Evolutionary conservation across 2,113 vertebrate genomes (phyloP), one percentile per base, ranked within the genome.

Genomic region (Apaloderma vittatum): DNA sequence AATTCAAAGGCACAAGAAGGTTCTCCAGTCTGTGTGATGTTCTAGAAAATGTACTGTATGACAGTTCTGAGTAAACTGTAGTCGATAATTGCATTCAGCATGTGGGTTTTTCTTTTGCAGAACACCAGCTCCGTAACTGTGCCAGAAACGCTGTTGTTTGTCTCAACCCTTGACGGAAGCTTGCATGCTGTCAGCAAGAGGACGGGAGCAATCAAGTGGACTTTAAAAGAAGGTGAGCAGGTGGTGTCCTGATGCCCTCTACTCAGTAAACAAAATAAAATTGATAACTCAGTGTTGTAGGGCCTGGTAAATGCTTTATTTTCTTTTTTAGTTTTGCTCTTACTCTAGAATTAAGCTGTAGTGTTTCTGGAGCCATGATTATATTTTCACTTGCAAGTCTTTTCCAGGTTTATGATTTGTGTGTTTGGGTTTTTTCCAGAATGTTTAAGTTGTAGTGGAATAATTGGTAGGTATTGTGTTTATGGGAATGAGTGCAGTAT

Each of bases 111-210:
- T 89, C 59, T 85, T 14, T 96, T 96, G 21, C 97, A 99, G 99
- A 98, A 70, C 51, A 97, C 98, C 87, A 99, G 97, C 97, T 99
- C 99, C 5, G 98, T 99, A 66, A 99, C 99, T 17, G 98, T 99
- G 76, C 99, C 99, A 49, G 99, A 99, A 97, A 99, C 99, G 26
- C 95, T 99, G 93, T 85, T 99, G 86, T 99, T 99, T 97, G 99
- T 99, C 92, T 99, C 99, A 67, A 99, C 99, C 5, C 97, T 99
- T 95, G 99, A 99, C 86, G 99, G 99, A 62, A 99, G 99, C 90
- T 97, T 99, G 71, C 99, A 99, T 4, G 99, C 99, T 6, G 99
- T 99, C 94, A 99, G 99, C 98, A 99, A 99, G 98, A 98, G 98
- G 89, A 99, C 99, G 0, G 99, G 99, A 88, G 98, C 99, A 3